Evolutionary conservation across 2,113 vertebrate genomes (phyloP), one percentile per base, ranked within the genome.

Genomic region (Plecturocebus donacophilus): DNA sequence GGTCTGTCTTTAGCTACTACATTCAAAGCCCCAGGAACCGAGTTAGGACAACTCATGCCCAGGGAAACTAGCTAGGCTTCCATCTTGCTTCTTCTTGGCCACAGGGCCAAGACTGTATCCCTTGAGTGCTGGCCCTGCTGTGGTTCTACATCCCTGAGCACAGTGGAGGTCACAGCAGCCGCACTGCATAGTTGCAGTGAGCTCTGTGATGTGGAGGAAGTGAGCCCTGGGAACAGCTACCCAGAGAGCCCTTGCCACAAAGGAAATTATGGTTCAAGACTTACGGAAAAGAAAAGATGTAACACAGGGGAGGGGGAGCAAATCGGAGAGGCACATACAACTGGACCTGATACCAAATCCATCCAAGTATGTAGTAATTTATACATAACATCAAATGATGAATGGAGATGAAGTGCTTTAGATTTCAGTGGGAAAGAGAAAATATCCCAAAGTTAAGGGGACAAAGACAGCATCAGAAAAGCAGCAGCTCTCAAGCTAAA

Each of bases 181-280:
- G 19, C 25, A 0, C 4, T 8, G 1, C 20, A 6, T 8, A 16
- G 40, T 21, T 8, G 0, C 0, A 1, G 52, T n/a, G 66, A 4
- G 32, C 16, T 66, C 82, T 35, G 3, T 40, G 11, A 49, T 1
- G 0, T 32, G 68, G 13, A 35, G 20, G 13, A 87, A 23, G 7
- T 14, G 35, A 79, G 5, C 76, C 38, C 2, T 38, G 17, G 20
- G 32, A 64, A 73, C 30, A 8, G 71, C 40, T 45, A 4, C 42
- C 80, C 52, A 40, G 56, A 61, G n/a, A 91, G 40, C 20, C 25
- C 47, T 56, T 35, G 9, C 47, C 20, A 64, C 52, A 13, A 11
- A 82, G 61, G 25, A 77, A 49, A 42, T 3, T 47, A 30, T 19
- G 4, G 38, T 23, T 52, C 35, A 61, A 30, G 54, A 92, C 12